Evolutionary conservation across 1,140 invertebrate species (phyloP).

Genomic region (Dinoponera quadriceps): DNA sequence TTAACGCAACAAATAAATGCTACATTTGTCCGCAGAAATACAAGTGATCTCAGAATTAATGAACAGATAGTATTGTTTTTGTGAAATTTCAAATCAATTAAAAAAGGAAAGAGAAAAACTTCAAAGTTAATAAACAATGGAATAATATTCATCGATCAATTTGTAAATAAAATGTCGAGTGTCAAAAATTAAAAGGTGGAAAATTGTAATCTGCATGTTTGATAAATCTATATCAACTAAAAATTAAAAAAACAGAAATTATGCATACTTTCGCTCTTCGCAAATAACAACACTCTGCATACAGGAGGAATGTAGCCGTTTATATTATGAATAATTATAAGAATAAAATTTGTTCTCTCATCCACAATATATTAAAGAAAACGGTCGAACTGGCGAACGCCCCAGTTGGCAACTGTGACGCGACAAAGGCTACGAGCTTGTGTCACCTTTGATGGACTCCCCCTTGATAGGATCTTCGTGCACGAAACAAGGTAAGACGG

Average conservation of each 20-base stretch:
- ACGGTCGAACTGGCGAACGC: background rate
- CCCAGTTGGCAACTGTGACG: background rate
- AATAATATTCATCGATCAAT: background rate
- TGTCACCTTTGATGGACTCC: conserved; percentile 1
- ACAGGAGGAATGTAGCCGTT: background rate
- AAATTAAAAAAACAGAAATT: too few relatives aligned
- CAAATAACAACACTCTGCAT: too few relatives aligned
- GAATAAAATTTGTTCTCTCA: background rate
- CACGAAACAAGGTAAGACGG: conserved; percentile 26
- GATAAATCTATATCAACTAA: too few relatives aligned
- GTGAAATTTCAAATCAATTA: background rate
- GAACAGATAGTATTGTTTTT: background rate
- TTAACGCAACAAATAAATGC: too few relatives aligned
- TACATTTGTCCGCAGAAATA: too few relatives aligned
- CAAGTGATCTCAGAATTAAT: background rate
- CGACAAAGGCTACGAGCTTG: background rate
- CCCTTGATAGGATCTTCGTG: conserved; percentile 35
- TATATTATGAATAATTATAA: background rate
- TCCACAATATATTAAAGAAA: background rate
- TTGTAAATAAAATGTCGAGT: too few relatives aligned
- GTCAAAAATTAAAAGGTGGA: too few relatives aligned
- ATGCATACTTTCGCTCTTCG: too few relatives aligned
- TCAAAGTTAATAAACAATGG: background rate
- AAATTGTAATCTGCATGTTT: too few relatives aligned
- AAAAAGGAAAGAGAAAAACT: background rate